phyloP scores from a whole-genome alignment of 1,140 invertebrate genomes.

The Cataglyphis hispanica region DNA sequence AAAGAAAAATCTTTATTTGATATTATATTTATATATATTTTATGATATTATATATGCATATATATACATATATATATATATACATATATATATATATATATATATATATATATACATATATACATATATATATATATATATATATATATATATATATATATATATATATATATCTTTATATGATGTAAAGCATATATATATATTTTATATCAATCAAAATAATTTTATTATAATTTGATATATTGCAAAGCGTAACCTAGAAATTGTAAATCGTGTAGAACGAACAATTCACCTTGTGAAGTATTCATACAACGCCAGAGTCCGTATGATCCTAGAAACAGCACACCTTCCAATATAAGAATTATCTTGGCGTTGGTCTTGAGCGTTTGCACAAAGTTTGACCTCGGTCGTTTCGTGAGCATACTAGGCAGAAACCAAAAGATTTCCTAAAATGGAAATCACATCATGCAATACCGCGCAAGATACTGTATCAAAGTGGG shows the following conservation, averaged over 20 bases:
- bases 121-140: no score
- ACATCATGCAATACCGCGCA: constrained; percentile 76
- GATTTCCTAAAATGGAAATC: constrained; percentile 86
- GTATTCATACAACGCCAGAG: constrained; percentile 80
- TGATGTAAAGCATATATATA: not conserved
- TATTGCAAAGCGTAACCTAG: constrained; percentile 55
- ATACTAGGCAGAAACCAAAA: constrained; percentile 77
- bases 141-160: no score
- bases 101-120: not conserved
- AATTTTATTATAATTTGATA: not conserved
- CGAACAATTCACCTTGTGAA: constrained; percentile 80
- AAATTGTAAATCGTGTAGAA: not conserved
- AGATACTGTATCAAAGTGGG: constrained; percentile 15
- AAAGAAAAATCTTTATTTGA: not conserved
- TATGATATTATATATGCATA: no score
- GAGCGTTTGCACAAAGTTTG: not conserved
- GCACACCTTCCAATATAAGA: constrained; percentile 68
- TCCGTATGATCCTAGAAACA: constrained; percentile 71
- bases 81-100: no score
- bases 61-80: not conserved
- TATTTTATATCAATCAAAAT: not conserved
- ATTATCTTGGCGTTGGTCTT: constrained; percentile 49
- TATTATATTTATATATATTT: no score
- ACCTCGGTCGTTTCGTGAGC: constrained; percentile 78
- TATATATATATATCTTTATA: no score